A percentile compares a stretch with the other conserved stretches of the same genome.
Evolutionary conservation across 53 echinoderm and acorn worm genomes (phyloP).

Genomic region (Mesocentrotus franciscanus): DNA sequence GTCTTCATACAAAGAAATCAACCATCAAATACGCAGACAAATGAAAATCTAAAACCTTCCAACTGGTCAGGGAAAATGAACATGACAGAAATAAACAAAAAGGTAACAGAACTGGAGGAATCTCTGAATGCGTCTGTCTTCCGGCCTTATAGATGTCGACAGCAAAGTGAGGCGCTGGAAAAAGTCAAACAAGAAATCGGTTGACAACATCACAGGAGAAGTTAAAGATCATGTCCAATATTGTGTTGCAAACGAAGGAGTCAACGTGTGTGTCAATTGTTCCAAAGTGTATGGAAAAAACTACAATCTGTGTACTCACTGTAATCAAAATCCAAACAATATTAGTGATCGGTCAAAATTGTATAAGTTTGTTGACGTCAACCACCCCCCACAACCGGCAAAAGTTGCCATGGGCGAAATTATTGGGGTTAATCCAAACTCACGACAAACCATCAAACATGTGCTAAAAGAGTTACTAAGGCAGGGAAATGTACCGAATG

Average conservation of each 20-base stretch:
- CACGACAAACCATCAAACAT: slow-evolving; percentile 55
- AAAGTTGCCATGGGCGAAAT: slow-evolving; percentile 68
- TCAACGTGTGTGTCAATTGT: slow-evolving; percentile 61
- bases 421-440: slow-evolving; percentile 66
- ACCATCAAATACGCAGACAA: slow-evolving; percentile 29
- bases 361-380: slow-evolving; percentile 4
- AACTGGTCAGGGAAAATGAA: slow-evolving; percentile 31
- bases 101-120: slow-evolving; percentile 49
- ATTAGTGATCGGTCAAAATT: slow-evolving; percentile 30
- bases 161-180: slow-evolving; percentile 5
- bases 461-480: slow-evolving; percentile 58
- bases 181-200: slow-evolving; percentile 38
- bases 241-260: slow-evolving; percentile 27
- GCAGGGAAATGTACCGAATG: slow-evolving; percentile 49
- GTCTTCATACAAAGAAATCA: slow-evolving; percentile 57
- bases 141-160: slow-evolving; percentile 26
- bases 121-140: slow-evolving; percentile 34
- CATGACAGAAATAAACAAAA: slow-evolving; percentile 31
- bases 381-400: slow-evolving; percentile 10
- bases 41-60: slow-evolving; percentile 55
- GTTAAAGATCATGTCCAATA: slow-evolving; percentile 67
- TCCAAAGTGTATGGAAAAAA: slow-evolving; percentile 51
- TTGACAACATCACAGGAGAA: slow-evolving; percentile 68
- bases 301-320: slow-evolving; percentile 36
- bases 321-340: slow-evolving; percentile 54